phyloP scores from a whole-genome alignment of 1,140 invertebrate genomes.

The Drosophila rufa region DNA sequence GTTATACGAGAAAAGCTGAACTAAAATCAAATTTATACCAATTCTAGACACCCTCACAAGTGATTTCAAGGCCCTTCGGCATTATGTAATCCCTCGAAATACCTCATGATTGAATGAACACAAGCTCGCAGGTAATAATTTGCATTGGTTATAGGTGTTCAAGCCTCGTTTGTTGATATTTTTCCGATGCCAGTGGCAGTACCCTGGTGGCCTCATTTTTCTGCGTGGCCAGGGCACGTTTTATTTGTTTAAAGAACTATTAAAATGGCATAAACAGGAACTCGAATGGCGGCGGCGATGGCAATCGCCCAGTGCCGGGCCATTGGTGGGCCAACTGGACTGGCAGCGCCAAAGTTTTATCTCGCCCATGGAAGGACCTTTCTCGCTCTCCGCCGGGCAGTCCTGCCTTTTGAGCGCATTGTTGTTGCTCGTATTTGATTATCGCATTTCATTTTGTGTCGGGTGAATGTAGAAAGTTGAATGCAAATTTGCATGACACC shows the following conservation, averaged over 20 bases:
- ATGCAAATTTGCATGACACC: slow-evolving; percentile 82
- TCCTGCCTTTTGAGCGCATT: slow-evolving; percentile 63
- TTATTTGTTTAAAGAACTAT: slow-evolving; percentile 81
- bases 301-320: slow-evolving; percentile 19
- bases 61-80: background rate
- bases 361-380: slow-evolving; percentile 40
- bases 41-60: background rate
- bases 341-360: slow-evolving; percentile 77
- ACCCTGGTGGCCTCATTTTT: slow-evolving; percentile 47
- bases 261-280: slow-evolving; percentile 80
- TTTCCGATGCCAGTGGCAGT: background rate
- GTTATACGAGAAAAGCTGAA: too few species aligned
- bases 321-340: slow-evolving; percentile 36
- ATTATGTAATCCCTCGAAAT: background rate
- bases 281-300: slow-evolving; percentile 34
- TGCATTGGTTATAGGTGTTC: background rate
- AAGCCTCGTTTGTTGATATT: background rate
- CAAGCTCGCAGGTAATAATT: slow-evolving; percentile 3
- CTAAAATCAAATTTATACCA: too few species aligned
- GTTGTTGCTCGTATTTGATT: slow-evolving; percentile 80
- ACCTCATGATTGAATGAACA: background rate
- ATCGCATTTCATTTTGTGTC: slow-evolving; percentile 82
- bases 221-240: slow-evolving; percentile 53
- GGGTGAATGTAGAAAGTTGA: slow-evolving; percentile 79
- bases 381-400: slow-evolving; percentile 3